Evolutionary conservation across 2,113 vertebrate species (phyloP), one percentile per base, ranked within the genome.

Genomic region (Vicugna pacos): DNA sequence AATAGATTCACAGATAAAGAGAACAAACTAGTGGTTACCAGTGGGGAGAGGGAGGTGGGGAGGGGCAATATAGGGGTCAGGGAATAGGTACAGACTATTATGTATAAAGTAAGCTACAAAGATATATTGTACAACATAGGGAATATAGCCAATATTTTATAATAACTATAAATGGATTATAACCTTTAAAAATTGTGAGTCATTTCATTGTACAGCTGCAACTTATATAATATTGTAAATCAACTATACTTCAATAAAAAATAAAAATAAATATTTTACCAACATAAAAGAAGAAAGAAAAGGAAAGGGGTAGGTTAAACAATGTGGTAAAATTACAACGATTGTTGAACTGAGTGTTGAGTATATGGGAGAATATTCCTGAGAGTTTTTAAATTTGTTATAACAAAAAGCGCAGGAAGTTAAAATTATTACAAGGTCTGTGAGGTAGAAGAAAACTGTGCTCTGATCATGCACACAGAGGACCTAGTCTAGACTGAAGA

Each of bases 321-420:
- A 72, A 94, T 20, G 6, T 60, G 35, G 3, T 22, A 76, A 52
- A 89, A 32, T 48, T 32, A 75, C 19, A 20, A 91, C 2, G 9
- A 50, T 17, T 65, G 22, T 38, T 80, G 15, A 67, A 56, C 35
- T 54, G 52, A 81, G 19, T 65, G 4, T 54, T 64, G 11, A 90
- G 24, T 24, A 28, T 58, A 46, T 42, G 35, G 62, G 28, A 85
- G 26, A 67, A 72, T 42, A 81, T 52, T 10, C n/a, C 70, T 77
- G 88, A 79, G 42, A 85, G 52, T 48, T 84, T 93, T 95, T 15
- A 32, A 94, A 91, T 60, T 64, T 94, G 10, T 73, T 93, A 3
- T 82, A 90, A 83, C 17, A 94, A 80, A 73, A 95, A 46, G 15
- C 46, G 62, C 58, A 54, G 91, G 81, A 69, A 60, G 30, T 54